Evolutionary conservation across 2,797 vertebrate genomes (phyloP).

Genomic region (Acestrorhynchus altus): DNA sequence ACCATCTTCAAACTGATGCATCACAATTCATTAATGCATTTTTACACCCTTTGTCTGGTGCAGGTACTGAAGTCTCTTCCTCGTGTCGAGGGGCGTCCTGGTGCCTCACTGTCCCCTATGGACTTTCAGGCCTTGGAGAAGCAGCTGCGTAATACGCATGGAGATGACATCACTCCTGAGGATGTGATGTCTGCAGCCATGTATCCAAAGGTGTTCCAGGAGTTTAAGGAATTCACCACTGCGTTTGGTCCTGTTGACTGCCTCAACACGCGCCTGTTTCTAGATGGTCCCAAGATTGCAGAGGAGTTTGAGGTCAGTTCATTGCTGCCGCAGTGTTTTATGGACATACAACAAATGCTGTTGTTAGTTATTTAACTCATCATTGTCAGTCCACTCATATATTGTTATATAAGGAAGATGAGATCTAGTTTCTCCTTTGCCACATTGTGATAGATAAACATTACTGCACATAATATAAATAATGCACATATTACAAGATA

Average conservation of each 20-base stretch:
- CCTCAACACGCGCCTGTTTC: slow-evolving; percentile 90
- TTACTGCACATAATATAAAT: not conserved
- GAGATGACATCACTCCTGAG: slow-evolving; percentile 87
- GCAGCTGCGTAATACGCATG: slow-evolving; percentile 75
- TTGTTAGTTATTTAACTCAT: not conserved
- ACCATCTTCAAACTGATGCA: not conserved
- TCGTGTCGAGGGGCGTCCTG: slow-evolving; percentile 88
- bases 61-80: slow-evolving; percentile 90
- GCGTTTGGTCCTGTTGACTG: slow-evolving; percentile 91
- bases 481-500: not conserved
- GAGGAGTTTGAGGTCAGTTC: slow-evolving; percentile 90
- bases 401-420: not conserved
- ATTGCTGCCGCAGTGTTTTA: slow-evolving; percentile 31
- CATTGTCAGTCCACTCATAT: slow-evolving; percentile 21
- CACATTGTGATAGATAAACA: not conserved
- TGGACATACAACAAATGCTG: not conserved
- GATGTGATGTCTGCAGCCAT: slow-evolving; percentile 93
- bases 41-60: not conserved
- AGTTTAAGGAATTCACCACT: slow-evolving; percentile 86
- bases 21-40: not conserved
- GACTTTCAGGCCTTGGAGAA: slow-evolving; percentile 84
- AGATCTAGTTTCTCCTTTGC: not conserved
- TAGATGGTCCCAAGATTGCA: slow-evolving; percentile 91
- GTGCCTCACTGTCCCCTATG: slow-evolving; percentile 84
- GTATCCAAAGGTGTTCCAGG: slow-evolving; percentile 92